These are phyloP conservation scores for Timema cristinae DNA, from an alignment of 2,888 invertebrate genomes.

Conservation along the genomic window DNA sequence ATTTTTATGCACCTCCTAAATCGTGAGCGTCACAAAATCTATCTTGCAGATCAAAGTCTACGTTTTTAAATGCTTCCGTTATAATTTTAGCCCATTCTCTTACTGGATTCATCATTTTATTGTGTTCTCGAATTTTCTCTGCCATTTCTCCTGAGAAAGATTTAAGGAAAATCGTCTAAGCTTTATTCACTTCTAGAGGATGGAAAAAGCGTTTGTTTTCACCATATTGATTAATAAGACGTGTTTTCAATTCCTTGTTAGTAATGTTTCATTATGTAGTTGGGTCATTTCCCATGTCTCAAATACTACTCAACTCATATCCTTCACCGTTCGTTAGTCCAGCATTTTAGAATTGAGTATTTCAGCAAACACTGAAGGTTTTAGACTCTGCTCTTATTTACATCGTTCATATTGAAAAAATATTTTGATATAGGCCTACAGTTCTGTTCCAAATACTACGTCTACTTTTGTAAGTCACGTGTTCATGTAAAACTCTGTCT, in stretches of 20 bases:
- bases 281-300: not conserved
- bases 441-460: not conserved
- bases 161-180: not conserved
- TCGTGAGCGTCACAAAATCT: not conserved
- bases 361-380: not conserved
- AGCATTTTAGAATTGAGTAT: slow-evolving; percentile 1
- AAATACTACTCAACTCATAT: slow-evolving; percentile 1
- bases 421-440: slow-evolving; percentile 3
- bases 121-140: not conserved
- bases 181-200: not conserved
- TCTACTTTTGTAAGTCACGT: not conserved
- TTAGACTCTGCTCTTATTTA: not conserved
- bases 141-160: not conserved
- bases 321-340: slow-evolving; percentile 4
- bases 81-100: not conserved
- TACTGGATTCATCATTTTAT: not conserved
- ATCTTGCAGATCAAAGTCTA: not conserved
- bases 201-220: not conserved
- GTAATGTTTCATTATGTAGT: not conserved
- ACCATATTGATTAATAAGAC: not conserved
- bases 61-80: not conserved
- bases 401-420: slow-evolving; percentile 2
- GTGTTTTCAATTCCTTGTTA: slow-evolving; percentile 1
- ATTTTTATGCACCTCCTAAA: not conserved
- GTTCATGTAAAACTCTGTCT: slow-evolving; percentile 6